phyloP scores from a whole-genome alignment of 2,113 vertebrate genomes.

The Bubalus kerabau region DNA sequence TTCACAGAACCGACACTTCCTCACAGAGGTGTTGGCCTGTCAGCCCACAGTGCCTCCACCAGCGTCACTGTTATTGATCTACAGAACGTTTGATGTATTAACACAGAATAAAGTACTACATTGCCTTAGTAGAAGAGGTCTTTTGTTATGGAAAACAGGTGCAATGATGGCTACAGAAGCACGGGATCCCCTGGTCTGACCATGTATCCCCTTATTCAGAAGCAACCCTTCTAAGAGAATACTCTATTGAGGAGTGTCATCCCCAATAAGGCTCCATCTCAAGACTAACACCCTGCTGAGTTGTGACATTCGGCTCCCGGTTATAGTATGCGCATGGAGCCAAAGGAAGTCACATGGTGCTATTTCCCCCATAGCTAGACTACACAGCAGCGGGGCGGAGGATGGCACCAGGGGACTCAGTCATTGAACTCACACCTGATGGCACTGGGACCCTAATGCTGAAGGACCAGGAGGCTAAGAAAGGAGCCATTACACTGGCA shows the following conservation, averaged over 20 bases:
- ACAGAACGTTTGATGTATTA: neutral
- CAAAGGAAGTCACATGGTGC: neutral
- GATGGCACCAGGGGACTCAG: neutral
- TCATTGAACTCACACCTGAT: neutral
- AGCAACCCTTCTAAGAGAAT: neutral
- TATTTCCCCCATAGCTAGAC: neutral
- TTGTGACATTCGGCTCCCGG: neutral
- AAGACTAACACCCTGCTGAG: neutral
- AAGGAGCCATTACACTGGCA: neutral
- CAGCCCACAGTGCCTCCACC: neutral
- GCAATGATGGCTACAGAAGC: neutral
- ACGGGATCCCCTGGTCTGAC: neutral
- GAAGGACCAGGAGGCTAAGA: neutral
- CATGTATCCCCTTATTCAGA: neutral
- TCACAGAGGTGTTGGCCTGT: neutral
- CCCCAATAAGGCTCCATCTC: neutral
- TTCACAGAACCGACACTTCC: neutral
- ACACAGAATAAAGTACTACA: neutral
- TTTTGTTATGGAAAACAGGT: neutral
- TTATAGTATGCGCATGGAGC: neutral
- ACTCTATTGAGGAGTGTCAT: neutral
- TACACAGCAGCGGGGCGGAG: rapidly evolving
- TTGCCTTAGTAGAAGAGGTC: neutral
- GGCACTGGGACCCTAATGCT: neutral
- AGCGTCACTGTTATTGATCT: neutral